Evolutionary conservation across 2,113 vertebrate species (phyloP).

Genomic region (Raphicerus campestris): DNA sequence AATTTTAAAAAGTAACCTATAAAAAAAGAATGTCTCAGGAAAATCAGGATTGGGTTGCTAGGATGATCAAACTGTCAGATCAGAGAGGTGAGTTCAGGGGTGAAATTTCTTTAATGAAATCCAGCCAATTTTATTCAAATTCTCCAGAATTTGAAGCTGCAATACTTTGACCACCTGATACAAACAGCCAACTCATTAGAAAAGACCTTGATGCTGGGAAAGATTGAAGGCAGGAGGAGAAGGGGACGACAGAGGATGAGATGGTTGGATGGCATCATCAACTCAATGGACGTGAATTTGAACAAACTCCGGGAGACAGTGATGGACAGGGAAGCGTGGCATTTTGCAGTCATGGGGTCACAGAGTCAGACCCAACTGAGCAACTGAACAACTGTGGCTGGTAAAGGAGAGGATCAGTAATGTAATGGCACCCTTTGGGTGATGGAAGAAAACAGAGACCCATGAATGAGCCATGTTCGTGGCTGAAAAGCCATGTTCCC

Average conservation of each 20-base stretch:
- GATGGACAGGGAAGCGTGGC: not conserved
- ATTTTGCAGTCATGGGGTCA: not conserved
- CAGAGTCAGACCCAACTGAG: not conserved
- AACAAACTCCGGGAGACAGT: not conserved
- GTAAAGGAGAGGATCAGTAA: conserved; percentile 96
- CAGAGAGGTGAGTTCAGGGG: not conserved
- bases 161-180: not conserved
- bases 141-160: not conserved
- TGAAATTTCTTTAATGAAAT: not conserved
- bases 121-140: not conserved
- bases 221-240: not conserved
- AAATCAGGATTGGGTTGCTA: not conserved
- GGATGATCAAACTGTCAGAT: not conserved
- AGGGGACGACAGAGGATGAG: not conserved
- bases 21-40: not conserved
- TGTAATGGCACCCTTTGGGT: conserved; percentile 96
- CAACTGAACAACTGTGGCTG: conserved; percentile 89
- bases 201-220: not conserved
- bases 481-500: conserved; percentile 97
- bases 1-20: not conserved
- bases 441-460: conserved; percentile 98
- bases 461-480: conserved; percentile 96
- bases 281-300: not conserved
- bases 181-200: not conserved
- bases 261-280: not conserved